Evolutionary conservation across 1,140 invertebrate genomes (phyloP), one percentile per base, ranked within the genome.

Genomic region (Elysia chlorotica): DNA sequence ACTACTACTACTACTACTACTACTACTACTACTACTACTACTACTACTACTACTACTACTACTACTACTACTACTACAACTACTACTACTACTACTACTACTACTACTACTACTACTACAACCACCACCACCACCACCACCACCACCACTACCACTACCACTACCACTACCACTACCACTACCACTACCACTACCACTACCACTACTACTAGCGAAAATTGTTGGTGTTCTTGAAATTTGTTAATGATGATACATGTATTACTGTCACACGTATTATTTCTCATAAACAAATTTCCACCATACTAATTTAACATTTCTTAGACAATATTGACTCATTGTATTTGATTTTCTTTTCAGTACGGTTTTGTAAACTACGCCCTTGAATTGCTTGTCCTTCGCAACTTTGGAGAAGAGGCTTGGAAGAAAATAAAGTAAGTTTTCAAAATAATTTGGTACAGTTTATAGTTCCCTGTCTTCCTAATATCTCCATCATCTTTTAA

Each of bases 281-380:
- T n/a, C n/a, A n/a, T n/a, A n/a, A n/a, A n/a, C n/a, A n/a, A n/a
- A n/a, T n/a, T n/a, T n/a, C n/a, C n/a, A n/a, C n/a, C n/a, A n/a
- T n/a, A n/a, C n/a, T n/a, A n/a, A n/a, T n/a, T n/a, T n/a, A n/a
- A n/a, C n/a, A n/a, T n/a, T n/a, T n/a, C n/a, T n/a, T n/a, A n/a
- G n/a, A n/a, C n/a, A n/a, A n/a, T n/a, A n/a, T n/a, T n/a, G n/a
- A n/a, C n/a, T n/a, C n/a, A n/a, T n/a, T n/a, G n/a, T 68, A 23
- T 68, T 41, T 63, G 74, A 65, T 33, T 67, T 76, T 78, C 78
- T 77, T 92, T 92, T 77, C 90, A 97, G 96, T 97, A 97, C 90
- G 96, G 96, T 48, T 98, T 98, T 87, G 96, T 98, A 63, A 98
- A 98, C 89, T 95, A 97, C 87, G 96, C 96, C 59, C 89, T 98